A percentile compares a stretch with the other conserved stretches of the same genome.
These are phyloP conservation scores for Spodoptera picta DNA, from an alignment of 2,888 invertebrate species.

Conservation along the genomic window DNA sequence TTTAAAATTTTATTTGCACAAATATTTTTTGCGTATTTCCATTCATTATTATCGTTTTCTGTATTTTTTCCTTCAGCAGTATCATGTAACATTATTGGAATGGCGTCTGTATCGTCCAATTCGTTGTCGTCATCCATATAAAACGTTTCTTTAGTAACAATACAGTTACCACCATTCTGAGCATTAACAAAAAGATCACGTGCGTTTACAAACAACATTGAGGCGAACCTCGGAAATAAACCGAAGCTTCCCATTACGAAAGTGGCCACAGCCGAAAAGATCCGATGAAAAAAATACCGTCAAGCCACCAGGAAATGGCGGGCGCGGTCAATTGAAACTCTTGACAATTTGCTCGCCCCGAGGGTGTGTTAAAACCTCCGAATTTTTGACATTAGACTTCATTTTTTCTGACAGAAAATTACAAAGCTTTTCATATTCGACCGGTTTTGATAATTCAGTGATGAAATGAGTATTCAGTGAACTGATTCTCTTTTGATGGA, in stretches of 20 bases:
- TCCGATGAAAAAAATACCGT: conserved; percentile 32
- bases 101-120: conserved; percentile 19
- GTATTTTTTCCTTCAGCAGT: background rate
- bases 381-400: conserved; percentile 63
- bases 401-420: conserved; percentile 51
- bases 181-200: conserved; percentile 36
- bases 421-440: conserved; percentile 47
- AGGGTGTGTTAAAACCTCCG: conserved; percentile 52
- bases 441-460: conserved; percentile 44
- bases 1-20: conserved; percentile 45
- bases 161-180: conserved; percentile 14
- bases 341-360: conserved; percentile 55
- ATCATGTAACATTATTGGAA: conserved; percentile 27
- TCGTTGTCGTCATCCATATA: conserved; percentile 16
- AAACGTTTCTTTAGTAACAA: conserved; percentile 15
- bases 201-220: conserved; percentile 41
- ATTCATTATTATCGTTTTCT: conserved; percentile 1
- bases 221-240: conserved; percentile 50
- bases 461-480: conserved; percentile 29
- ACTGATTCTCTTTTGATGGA: conserved; percentile 7
- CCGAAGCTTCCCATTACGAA: conserved; percentile 54
- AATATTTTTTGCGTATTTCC: conserved; percentile 7
- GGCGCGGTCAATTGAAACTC: conserved; percentile 57
- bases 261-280: conserved; percentile 56
- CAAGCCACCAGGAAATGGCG: conserved; percentile 55